These are phyloP conservation scores for Myotis vivesi DNA, from an alignment of 2,797 vertebrate species.

Conservation along the genomic window DNA sequence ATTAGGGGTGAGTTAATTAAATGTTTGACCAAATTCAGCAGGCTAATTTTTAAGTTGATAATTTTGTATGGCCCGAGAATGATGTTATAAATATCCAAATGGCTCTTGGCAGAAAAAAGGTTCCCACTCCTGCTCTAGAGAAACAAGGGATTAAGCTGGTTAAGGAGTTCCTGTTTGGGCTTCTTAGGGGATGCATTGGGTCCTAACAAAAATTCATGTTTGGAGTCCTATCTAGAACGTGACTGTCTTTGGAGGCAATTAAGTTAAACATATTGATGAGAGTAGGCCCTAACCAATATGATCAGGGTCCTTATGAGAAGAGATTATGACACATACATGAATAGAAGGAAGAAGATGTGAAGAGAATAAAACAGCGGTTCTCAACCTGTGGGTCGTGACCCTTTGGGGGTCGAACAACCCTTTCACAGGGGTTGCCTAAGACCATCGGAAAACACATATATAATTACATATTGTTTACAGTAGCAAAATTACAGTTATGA, in stretches of 20 bases:
- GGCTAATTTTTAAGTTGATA: too few relatives aligned
- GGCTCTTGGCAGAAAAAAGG: too few relatives aligned
- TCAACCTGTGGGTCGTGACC: too few relatives aligned
- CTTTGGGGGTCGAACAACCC: too few relatives aligned
- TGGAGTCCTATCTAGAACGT: background rate
- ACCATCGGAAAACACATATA: too few relatives aligned
- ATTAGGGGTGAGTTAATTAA: too few relatives aligned
- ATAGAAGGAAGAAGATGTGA: background rate
- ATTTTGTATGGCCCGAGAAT: too few relatives aligned
- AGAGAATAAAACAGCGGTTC: background rate
- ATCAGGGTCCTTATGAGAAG: background rate
- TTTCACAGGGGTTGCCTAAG: too few relatives aligned
- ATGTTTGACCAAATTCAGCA: too few relatives aligned
- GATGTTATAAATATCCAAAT: too few relatives aligned
- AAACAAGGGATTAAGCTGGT: fast-evolving
- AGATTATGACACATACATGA: background rate
- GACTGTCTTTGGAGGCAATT: background rate
- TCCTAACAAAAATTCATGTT: background rate
- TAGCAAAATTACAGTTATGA: too few relatives aligned
- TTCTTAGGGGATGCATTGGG: fast-evolving
- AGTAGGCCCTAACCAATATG: background rate
- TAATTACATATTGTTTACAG: too few relatives aligned
- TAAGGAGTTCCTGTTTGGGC: background rate
- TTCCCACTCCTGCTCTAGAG: background rate
- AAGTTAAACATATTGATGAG: background rate